Evolutionary conservation across 1,140 invertebrate species (phyloP), one percentile per base, ranked within the genome.

Genomic region (Probaryconus sp.): DNA sequence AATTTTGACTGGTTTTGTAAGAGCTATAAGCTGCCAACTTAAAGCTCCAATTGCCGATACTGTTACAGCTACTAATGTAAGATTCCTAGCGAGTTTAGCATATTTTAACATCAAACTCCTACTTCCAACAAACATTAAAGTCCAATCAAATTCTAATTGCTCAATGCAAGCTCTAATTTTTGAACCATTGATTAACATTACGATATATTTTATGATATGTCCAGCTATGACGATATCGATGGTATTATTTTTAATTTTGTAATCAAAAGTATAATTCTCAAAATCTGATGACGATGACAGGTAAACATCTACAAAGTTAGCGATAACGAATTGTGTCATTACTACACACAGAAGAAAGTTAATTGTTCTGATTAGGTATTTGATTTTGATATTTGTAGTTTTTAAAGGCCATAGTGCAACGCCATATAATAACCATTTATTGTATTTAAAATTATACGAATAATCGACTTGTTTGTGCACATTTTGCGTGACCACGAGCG

Each of bases 41-140:
- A 38, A 17, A 10, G 2, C 4, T 6, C 11, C 2, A 11, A 38
- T 9, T 0, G 4, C 2, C 14, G 30, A 24, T 6, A 31, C 5
- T 1, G 30, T 3, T 1, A 38, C 5, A n/a, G 21, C 10, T 21
- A n/a, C 7, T 4, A 50, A 11, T 0, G 24, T 30, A 13, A 48
- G 24, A 0, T 2, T 30, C 40, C 43, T 48, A 5, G 33, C 43
- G 7, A 20, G 1, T 30, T 61, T n/a, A 4, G 58, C 58, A 21
- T 61, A 61, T 17, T 55, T 55, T 17, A 55, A 13, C 51, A 55
- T 55, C 3, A 42, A 2, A 18, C 17, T 31, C 11, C 37, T 17
- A 42, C 24, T 42, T 5, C 51, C 51, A 17, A 6, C 2, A 31
- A 42, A 55, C 7, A 55, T 42, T 18, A 18, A 16, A 13, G 28